Percentiles rank a stretch among this genome's conserved stretches.
Evolutionary conservation across 2,797 vertebrate genomes (phyloP).

Genomic region (Mus minutoides): DNA sequence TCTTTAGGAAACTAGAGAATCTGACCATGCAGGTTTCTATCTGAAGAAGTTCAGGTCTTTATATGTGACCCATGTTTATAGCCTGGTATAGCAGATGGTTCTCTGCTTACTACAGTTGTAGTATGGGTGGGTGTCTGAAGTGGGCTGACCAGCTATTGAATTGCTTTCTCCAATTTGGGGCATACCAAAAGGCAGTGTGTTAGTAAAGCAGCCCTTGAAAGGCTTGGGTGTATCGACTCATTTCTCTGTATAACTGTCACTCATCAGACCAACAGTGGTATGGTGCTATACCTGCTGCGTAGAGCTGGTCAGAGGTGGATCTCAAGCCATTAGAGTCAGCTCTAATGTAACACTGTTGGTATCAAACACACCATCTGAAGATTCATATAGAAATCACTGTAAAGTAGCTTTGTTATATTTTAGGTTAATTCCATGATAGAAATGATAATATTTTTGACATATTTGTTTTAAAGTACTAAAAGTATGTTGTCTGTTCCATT

Average conservation of each 20-base stretch:
- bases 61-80: not conserved
- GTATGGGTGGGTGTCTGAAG: not conserved
- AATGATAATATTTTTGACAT: not conserved
- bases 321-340: not conserved
- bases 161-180: not conserved
- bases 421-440: not conserved
- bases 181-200: not conserved
- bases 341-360: not conserved
- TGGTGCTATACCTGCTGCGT: not conserved
- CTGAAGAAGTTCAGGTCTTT: not conserved
- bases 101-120: not conserved
- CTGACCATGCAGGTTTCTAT: not conserved
- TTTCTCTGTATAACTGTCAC: not conserved
- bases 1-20: not conserved
- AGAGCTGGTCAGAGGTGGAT: not conserved
- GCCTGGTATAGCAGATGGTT: not conserved
- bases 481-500: not conserved
- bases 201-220: not conserved
- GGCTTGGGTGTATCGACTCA: not conserved
- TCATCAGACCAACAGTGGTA: not conserved
- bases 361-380: not conserved
- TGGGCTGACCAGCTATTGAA: not conserved
- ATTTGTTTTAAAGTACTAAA: slow-evolving; percentile 8
- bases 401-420: slow-evolving; percentile 33
- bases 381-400: not conserved